Evolutionary conservation across 1,140 invertebrate genomes (phyloP).

Genomic region (Lasioglossum albipes): DNA sequence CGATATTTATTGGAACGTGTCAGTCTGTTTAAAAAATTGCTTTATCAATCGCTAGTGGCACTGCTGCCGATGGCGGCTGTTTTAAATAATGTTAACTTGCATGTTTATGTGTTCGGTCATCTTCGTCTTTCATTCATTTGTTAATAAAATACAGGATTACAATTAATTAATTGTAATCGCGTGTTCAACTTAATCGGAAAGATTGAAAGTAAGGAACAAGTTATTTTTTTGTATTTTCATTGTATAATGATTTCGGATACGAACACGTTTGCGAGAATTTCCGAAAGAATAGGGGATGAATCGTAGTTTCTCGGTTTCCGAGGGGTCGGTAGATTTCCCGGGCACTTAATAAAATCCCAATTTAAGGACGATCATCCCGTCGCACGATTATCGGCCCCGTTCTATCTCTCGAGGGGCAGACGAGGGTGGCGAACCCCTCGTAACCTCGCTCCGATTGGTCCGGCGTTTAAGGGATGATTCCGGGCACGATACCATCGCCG

Average conservation of each 20-base stretch:
- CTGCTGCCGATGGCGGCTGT: no score
- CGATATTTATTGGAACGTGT: not conserved
- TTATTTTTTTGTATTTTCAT: no score
- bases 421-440: conserved; percentile 46
- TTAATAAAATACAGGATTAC: no score
- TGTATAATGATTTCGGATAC: no score
- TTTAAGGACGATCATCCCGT: conserved; percentile 48
- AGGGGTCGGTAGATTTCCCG: not conserved
- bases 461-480: conserved; percentile 65
- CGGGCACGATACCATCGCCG: conserved; percentile 58
- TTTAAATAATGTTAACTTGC: no score
- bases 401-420: conserved; percentile 4
- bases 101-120: no score
- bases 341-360: conserved; percentile 36
- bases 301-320: not conserved
- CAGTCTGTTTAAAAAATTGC: not conserved
- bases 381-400: conserved; percentile 42
- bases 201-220: no score
- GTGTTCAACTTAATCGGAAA: no score
- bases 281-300: not conserved
- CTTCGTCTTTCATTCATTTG: no score
- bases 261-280: no score
- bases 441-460: conserved; percentile 59
- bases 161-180: no score
- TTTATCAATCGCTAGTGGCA: not conserved